phyloP scores from a whole-genome alignment of 2,888 invertebrate species.

The Alentia gelatinosa region DNA sequence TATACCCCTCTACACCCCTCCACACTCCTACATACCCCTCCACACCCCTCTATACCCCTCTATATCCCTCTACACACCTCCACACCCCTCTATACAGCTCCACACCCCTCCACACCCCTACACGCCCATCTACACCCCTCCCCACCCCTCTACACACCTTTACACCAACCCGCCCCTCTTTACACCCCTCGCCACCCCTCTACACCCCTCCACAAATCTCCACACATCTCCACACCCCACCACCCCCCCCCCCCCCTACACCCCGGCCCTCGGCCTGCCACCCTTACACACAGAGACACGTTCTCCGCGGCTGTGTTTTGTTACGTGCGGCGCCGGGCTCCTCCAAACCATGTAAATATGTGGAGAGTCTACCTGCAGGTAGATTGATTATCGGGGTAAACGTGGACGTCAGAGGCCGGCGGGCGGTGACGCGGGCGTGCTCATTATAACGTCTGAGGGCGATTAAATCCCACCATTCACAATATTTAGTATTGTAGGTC shows the following conservation, averaged over 20 bases:
- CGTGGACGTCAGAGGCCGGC: too few relatives aligned
- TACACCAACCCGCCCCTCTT: not conserved
- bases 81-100: too few relatives aligned
- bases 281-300: not conserved
- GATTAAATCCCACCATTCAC: not conserved
- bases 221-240: not conserved
- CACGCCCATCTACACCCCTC: not conserved
- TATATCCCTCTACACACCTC: not conserved
- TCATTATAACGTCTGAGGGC: too few relatives aligned
- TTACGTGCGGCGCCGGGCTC: not conserved
- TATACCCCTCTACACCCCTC: not conserved
- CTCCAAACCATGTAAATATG: slow-evolving; percentile 26
- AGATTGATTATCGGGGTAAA: not conserved
- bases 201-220: not conserved
- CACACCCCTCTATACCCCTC: not conserved
- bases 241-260: not conserved
- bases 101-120: not conserved
- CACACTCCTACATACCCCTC: not conserved
- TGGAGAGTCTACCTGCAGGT: slow-evolving; percentile 1
- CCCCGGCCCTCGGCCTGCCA: not conserved
- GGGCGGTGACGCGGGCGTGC: too few relatives aligned
- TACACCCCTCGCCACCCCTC: not conserved
- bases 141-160: too few relatives aligned
- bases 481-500: slow-evolving; percentile 1
- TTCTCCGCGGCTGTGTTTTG: not conserved